These are phyloP conservation scores for Phainopepla nitens DNA, from an alignment of 2,113 vertebrate species.

Conservation along the genomic window DNA sequence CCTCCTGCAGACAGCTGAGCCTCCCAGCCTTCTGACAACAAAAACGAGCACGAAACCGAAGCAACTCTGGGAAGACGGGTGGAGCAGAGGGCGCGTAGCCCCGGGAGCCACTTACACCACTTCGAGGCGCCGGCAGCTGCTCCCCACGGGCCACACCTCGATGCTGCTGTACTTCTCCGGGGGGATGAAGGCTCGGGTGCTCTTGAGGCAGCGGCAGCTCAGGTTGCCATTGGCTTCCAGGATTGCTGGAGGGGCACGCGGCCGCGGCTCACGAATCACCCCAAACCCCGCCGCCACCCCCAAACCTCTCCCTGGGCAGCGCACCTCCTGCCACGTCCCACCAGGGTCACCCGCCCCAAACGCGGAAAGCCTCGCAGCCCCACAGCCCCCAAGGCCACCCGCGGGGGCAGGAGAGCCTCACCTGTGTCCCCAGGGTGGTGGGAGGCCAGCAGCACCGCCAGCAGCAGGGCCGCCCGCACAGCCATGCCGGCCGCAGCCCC, in stretches of 20 bases:
- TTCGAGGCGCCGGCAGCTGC: slow-evolving; percentile 43
- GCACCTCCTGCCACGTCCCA: fast-evolving
- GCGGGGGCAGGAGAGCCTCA: background rate
- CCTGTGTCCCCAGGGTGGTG: background rate
- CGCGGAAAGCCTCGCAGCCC: fast-evolving
- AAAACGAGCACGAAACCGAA: fast-evolving
- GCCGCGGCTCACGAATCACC: fast-evolving
- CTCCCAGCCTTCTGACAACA: fast-evolving
- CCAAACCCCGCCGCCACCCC: fast-evolving
- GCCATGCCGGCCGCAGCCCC: background rate
- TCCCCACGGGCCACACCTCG: slow-evolving; percentile 23
- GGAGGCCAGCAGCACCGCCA: background rate
- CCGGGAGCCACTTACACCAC: slow-evolving; percentile 9
- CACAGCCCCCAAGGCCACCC: background rate
- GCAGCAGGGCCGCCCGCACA: background rate
- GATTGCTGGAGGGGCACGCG: background rate
- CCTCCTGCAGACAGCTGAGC: background rate
- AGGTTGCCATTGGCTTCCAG: slow-evolving; percentile 42
- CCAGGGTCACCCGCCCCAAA: background rate
- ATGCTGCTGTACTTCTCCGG: background rate
- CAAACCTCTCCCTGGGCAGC: fast-evolving
- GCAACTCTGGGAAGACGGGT: fast-evolving
- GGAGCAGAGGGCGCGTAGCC: fast-evolving
- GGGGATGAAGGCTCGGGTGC: background rate
- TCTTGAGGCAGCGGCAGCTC: slow-evolving; percentile 43